A percentile compares a stretch with the other conserved stretches of the same genome.
phyloP scores from a whole-genome alignment of 2,888 invertebrate species.

The Drosophila subquinaria region DNA sequence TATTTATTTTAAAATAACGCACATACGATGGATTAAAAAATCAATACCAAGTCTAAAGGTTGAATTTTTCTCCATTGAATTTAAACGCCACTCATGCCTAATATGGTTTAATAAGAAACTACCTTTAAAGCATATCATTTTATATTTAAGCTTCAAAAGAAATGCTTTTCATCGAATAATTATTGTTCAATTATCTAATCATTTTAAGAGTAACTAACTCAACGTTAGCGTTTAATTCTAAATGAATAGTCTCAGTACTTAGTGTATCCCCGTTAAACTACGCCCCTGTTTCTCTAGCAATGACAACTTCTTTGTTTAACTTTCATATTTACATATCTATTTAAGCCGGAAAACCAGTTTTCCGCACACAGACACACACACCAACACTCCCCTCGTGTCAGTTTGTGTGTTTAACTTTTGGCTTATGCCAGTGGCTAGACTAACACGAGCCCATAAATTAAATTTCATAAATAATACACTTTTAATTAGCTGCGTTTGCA shows the following conservation, averaged over 20 bases:
- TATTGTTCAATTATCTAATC: too few relatives aligned
- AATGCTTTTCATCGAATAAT: too few relatives aligned
- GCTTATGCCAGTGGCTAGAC: constrained; percentile 55
- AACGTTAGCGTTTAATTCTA: neutral
- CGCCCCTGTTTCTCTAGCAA: constrained; percentile 2
- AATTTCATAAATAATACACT: constrained; percentile 73
- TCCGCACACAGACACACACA: constrained; percentile 24
- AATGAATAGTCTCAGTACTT: neutral
- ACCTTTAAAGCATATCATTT: too few relatives aligned
- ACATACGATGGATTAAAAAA: too few relatives aligned
- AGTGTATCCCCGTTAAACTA: constrained; percentile 2
- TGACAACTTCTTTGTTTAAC: constrained; percentile 34
- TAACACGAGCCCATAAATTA: constrained; percentile 62
- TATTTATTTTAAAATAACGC: too few relatives aligned
- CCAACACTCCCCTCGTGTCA: neutral
- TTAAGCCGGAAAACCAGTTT: constrained; percentile 71
- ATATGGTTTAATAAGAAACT: too few relatives aligned
- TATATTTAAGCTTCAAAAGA: too few relatives aligned
- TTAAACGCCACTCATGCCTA: too few relatives aligned
- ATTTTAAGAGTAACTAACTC: neutral
- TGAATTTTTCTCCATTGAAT: too few relatives aligned
- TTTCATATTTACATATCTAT: constrained; percentile 59
- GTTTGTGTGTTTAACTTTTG: constrained; percentile 63
- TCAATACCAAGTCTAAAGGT: too few relatives aligned
- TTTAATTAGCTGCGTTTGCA: constrained; percentile 73